Evolutionary conservation across 2,797 vertebrate genomes (phyloP).

Genomic region (Intellagama lesueurii): DNA sequence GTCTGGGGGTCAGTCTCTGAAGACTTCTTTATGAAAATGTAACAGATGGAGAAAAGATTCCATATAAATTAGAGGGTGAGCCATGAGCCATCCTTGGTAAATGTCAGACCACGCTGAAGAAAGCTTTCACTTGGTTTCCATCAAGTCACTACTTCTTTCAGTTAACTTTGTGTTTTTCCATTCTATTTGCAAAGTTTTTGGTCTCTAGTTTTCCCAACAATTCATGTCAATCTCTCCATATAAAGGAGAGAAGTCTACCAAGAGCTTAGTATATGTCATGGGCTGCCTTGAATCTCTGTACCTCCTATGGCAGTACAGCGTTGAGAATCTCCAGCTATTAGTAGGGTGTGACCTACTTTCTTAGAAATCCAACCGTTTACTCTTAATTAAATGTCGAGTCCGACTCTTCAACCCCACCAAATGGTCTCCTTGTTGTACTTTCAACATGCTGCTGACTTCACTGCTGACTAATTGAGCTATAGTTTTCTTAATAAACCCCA

Average conservation of each 20-base stretch:
- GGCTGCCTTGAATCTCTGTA: conserved; percentile 1
- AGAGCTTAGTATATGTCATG: background rate
- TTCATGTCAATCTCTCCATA: conserved; percentile 7
- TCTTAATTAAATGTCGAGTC: conserved; percentile 22
- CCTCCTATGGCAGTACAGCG: background rate
- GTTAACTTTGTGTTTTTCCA: conserved; percentile 11
- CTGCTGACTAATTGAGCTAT: background rate
- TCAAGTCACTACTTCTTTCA: background rate
- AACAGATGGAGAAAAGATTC: background rate
- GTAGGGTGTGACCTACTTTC: conserved; percentile 24
- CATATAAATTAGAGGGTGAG: background rate
- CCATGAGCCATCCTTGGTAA: background rate
- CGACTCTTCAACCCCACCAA: background rate
- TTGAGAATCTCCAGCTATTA: conserved; percentile 3
- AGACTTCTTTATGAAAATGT: background rate
- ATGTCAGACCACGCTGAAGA: background rate
- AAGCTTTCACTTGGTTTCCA: background rate
- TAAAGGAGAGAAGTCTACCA: conserved; percentile 9
- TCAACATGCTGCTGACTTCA: background rate
- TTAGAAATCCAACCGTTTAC: background rate
- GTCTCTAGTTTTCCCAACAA: conserved; percentile 13
- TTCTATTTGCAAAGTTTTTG: background rate
- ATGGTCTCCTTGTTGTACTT: background rate
- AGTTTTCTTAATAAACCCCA: conserved; percentile 19
- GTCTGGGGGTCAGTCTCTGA: rapidly evolving